phyloP scores from a whole-genome alignment of 2,888 invertebrate species.

The Coelogynopora nodosa region DNA sequence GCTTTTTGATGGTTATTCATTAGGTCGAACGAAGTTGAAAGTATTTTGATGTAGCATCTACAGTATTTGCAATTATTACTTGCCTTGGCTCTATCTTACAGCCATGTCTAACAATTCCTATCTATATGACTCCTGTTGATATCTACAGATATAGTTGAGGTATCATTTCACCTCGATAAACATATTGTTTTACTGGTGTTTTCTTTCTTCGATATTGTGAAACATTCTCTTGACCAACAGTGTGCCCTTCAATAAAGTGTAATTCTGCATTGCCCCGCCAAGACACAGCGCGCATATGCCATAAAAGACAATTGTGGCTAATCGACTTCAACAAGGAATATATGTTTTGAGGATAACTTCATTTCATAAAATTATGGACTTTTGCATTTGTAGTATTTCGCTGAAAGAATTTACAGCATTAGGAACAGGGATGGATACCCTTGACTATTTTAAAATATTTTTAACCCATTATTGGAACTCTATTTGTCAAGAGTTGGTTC shows the following conservation, averaged over 20 bases:
- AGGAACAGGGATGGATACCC: too few species aligned
- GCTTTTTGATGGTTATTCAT: slow-evolving; percentile 15
- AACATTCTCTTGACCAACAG: background rate
- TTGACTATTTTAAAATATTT: too few species aligned
- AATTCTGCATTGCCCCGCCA: slow-evolving; percentile 6
- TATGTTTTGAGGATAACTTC: too few species aligned
- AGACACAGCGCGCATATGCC: background rate
- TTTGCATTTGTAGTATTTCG: too few species aligned
- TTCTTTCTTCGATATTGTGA: background rate
- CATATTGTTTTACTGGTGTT: background rate
- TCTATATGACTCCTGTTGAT: background rate
- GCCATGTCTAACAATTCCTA: background rate
- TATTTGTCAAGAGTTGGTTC: too few species aligned
- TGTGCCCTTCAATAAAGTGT: background rate
- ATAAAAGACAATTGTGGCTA: background rate
- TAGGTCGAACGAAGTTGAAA: background rate
- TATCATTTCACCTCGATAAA: slow-evolving; percentile 4
- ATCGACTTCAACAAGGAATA: too few species aligned
- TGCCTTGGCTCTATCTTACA: background rate
- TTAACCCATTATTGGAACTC: too few species aligned
- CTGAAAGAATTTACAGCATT: too few species aligned
- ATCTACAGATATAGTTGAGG: background rate
- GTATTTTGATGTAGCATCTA: background rate
- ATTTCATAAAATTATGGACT: too few species aligned
- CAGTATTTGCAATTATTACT: background rate